Conservation (phyloP, 2,797 vertebrate genomes). For the Enteromius paludinosus region DNA sequence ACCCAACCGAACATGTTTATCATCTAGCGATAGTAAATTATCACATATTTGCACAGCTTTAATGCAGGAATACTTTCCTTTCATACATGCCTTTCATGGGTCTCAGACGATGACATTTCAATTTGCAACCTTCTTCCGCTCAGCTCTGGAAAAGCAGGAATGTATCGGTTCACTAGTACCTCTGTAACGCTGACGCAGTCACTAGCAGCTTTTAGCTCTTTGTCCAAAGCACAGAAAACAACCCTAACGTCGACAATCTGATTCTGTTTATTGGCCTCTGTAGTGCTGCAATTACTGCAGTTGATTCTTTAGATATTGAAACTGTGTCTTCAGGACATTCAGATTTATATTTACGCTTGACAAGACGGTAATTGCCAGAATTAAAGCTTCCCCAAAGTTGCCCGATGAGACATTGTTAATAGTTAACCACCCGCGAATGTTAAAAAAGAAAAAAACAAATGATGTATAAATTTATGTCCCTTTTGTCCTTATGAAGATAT, state of each 20-base stretch:
- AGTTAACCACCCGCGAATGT: constrained; percentile 16
- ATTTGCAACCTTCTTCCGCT: constrained; percentile 27
- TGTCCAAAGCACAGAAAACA: constrained; percentile 6
- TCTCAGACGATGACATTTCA: constrained; percentile 7
- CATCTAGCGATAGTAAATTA: constrained; percentile 27
- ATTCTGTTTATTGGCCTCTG: not conserved
- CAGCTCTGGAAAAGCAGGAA: constrained; percentile 42
- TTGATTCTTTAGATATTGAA: not conserved
- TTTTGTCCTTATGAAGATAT: not conserved
- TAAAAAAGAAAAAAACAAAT: constrained; percentile 24
- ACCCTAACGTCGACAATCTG: constrained; percentile 16
- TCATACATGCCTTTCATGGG: not conserved
- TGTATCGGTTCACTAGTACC: constrained; percentile 22
- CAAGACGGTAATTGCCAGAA: not conserved
- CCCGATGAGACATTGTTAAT: constrained; percentile 30
- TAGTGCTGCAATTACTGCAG: not conserved
- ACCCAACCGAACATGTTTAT: constrained; percentile 41
- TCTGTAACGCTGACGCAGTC: constrained; percentile 7
- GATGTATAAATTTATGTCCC: not conserved
- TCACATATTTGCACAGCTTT: constrained; percentile 50
- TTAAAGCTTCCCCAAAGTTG: not conserved
- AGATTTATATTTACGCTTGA: not conserved
- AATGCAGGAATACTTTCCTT: constrained; percentile 3
- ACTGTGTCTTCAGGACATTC: not conserved
- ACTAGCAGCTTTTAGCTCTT: not conserved